Base-by-base conservation (phyloP, 2,797 vertebrate species). In the Gymnothorax javanicus region DNA sequence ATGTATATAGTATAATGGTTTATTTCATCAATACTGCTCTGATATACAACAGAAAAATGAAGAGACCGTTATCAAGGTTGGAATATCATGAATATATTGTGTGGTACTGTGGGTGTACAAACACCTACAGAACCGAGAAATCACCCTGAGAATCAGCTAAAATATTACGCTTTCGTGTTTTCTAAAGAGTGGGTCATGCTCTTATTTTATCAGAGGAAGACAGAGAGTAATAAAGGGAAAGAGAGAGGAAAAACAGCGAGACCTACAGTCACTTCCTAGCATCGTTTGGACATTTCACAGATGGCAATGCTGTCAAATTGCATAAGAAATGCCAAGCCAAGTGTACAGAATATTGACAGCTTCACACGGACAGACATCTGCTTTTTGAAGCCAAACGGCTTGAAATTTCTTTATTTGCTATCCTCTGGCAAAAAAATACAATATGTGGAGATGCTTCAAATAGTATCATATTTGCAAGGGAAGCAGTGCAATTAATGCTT, bases 141-240 rank as follows among this genome's bases (percentile, higher is more conserved):
- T 12, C 15, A 50, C 3, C 56, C 7, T 27, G 20, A 58, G 27
- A 62, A 27, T 33, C 50, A 67, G 52, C 59, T 84, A 57, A 82
- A 20, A 3, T 73, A 86, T 86, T 85, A 82, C 83, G 75, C 82
- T 75, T 59, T 67, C 50, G 71, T 23, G 27, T 85, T 88, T 56
- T 87, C 84, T 60, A 86, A 86, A 90, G 56, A 9, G 57, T 60
- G 0, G 2, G 84, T 86, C 50, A 23, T 56, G 77, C 9, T 81
- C 20, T 79, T 6, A 23, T 81, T 81, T 81, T 4, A 81, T 9
- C 82, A 60, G 58, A 33, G 7, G 33, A 59, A 62, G 82, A 73
- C 17, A 83, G 56, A 52, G 67, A n/a, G 27, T 50, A 56, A 25
- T 13, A 12, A 50, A 82, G 33, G 12, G 12, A 81, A 33, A 6